Conservation (phyloP, 2,888 invertebrate species). For the Sphaerophoria taeniata region DNA sequence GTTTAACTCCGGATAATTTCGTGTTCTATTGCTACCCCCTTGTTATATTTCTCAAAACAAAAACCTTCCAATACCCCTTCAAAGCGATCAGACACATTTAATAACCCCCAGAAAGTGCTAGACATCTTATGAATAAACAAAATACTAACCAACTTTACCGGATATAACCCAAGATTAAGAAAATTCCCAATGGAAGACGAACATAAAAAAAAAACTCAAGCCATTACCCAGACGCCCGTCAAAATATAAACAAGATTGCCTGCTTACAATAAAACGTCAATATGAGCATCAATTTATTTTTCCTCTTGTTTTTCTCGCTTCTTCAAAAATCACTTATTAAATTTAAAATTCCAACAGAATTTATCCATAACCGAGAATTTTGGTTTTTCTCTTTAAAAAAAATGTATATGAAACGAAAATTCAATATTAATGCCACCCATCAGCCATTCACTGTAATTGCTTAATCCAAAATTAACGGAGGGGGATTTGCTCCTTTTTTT, state of each 20-base stretch:
- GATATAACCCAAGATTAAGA: conserved; percentile 22
- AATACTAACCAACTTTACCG: conserved; percentile 11
- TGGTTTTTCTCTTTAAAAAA: background rate
- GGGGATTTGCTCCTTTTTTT: background rate
- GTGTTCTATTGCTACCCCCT: background rate
- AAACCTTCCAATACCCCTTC: background rate
- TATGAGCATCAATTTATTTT: conserved; percentile 21
- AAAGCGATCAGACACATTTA: conserved; percentile 23
- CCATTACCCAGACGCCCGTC: background rate
- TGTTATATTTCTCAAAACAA: background rate
- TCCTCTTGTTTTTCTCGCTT: background rate
- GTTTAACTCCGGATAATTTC: background rate
- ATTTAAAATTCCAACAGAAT: conserved; percentile 39
- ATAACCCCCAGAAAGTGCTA: background rate
- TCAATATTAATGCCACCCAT: conserved; percentile 68
- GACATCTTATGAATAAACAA: conserved; percentile 23
- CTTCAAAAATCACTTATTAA: conserved; percentile 44
- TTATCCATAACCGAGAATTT: conserved; percentile 22
- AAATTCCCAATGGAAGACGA: conserved; percentile 4
- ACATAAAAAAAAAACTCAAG: background rate
- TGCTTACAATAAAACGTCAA: conserved; percentile 23
- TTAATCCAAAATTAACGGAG: conserved; percentile 42
- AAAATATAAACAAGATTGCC: conserved; percentile 2
- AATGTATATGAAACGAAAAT: conserved; percentile 17
- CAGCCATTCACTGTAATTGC: conserved; percentile 60